Evolutionary conservation across 2,797 vertebrate genomes (phyloP).

Genomic region (Anguilla obscura): DNA sequence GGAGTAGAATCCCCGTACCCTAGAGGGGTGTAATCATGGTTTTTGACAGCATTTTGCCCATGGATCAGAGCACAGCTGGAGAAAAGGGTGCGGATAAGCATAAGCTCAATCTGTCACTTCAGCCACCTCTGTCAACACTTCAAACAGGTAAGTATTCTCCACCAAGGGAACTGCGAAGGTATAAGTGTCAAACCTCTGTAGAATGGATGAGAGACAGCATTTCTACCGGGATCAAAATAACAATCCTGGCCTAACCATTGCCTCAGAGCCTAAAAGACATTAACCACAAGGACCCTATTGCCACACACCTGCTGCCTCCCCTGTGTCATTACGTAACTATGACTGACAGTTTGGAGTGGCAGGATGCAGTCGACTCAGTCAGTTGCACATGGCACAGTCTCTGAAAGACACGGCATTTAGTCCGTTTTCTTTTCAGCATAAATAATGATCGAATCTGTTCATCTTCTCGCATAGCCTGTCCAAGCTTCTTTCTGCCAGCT

Average conservation of each 20-base stretch:
- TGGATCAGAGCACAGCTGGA: not conserved
- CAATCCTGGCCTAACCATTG: not conserved
- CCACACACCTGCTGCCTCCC: not conserved
- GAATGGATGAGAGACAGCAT: not conserved
- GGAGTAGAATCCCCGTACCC: not conserved
- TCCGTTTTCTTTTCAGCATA: too few species aligned
- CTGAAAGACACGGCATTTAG: too few species aligned
- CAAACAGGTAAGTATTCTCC: not conserved
- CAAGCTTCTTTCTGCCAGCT: not conserved
- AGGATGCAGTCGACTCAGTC: not conserved
- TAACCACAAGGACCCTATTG: not conserved
- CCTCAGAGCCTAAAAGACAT: not conserved
- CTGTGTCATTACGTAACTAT: not conserved
- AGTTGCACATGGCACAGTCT: too few species aligned
- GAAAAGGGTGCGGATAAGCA: not conserved
- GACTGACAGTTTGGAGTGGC: not conserved
- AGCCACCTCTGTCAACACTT: slow-evolving; percentile 6
- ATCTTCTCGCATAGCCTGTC: too few species aligned
- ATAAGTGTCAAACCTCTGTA: not conserved
- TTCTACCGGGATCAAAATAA: not conserved
- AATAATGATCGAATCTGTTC: too few species aligned
- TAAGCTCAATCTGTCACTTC: not conserved
- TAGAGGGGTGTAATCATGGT: not conserved
- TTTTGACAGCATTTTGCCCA: slow-evolving; percentile 3
- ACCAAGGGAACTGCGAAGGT: not conserved